phyloP scores from a whole-genome alignment of 2,888 invertebrate genomes.

The Stictocephala bisonia region DNA sequence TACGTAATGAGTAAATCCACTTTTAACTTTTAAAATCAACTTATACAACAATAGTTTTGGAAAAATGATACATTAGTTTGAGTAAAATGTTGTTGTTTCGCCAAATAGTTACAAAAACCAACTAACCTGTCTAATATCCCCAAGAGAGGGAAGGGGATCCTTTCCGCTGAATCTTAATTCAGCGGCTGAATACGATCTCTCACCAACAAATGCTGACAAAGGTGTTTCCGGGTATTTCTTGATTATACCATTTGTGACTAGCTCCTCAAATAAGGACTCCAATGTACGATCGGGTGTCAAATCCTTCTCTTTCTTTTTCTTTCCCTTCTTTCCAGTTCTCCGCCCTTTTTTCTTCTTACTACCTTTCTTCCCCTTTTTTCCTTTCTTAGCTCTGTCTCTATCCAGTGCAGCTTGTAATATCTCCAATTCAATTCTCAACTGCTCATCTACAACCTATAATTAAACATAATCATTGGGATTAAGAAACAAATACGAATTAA shows the following conservation, averaged over 20 bases:
- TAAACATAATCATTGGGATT: too few species aligned
- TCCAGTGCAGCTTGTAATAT: slow-evolving; percentile 77
- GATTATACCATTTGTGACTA: slow-evolving; percentile 91
- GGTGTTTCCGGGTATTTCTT: slow-evolving; percentile 77
- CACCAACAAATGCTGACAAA: slow-evolving; percentile 82
- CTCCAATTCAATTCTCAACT: slow-evolving; percentile 69
- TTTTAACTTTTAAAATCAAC: too few species aligned
- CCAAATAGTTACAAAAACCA: too few species aligned
- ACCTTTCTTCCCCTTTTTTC: slow-evolving; percentile 80
- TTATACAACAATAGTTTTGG: too few species aligned
- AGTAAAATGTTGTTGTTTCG: too few species aligned
- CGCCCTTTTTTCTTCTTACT: slow-evolving; percentile 79
- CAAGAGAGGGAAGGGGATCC: slow-evolving; percentile 73
- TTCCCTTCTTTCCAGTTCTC: slow-evolving; percentile 86
- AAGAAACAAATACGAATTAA: too few species aligned
- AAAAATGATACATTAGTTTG: too few species aligned
- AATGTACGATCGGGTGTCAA: slow-evolving; percentile 90
- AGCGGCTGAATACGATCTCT: slow-evolving; percentile 76
- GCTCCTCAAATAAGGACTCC: slow-evolving; percentile 92
- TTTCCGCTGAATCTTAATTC: slow-evolving; percentile 67
- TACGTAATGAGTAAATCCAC: too few species aligned
- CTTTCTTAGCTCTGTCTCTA: slow-evolving; percentile 76
- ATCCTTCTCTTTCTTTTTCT: slow-evolving; percentile 95
- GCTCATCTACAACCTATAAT: slow-evolving; percentile 60
- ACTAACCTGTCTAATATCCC: slow-evolving; percentile 80